Evolutionary conservation across 2,797 vertebrate species (phyloP).

Genomic region (Malacoraja senta): DNA sequence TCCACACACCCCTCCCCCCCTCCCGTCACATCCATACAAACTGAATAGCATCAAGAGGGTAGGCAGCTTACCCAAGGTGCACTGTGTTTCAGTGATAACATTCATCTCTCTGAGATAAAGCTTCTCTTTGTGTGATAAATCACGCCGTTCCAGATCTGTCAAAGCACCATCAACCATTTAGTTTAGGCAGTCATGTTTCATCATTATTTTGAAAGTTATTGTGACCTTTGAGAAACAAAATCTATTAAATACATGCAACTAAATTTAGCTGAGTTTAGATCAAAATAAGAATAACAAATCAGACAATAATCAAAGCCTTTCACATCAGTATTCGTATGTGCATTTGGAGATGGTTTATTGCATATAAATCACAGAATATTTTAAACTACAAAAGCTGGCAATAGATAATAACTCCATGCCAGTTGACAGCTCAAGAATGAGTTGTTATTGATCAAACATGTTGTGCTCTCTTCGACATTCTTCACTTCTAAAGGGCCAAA

Average conservation of each 20-base stretch:
- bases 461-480: not conserved
- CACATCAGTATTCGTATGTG: not conserved
- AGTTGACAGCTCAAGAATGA: not conserved
- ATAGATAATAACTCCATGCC: not conserved
- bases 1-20: too few species aligned
- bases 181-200: not conserved
- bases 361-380: not conserved
- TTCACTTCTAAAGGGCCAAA: not conserved
- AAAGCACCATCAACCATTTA: conserved; percentile 14
- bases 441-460: not conserved
- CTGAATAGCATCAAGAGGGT: not conserved
- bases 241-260: not conserved
- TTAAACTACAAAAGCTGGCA: not conserved
- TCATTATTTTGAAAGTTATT: not conserved
- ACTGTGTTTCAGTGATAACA: conserved; percentile 96
- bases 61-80: conserved; percentile 77
- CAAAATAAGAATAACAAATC: not conserved
- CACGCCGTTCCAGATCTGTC: conserved; percentile 94
- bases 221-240: not conserved
- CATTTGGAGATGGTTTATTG: not conserved
- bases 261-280: not conserved
- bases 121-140: conserved; percentile 95
- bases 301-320: not conserved
- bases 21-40: not conserved
- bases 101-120: conserved; percentile 92